Conservation (phyloP, 2,888 invertebrate species). For the Cataglyphis livida region DNA sequence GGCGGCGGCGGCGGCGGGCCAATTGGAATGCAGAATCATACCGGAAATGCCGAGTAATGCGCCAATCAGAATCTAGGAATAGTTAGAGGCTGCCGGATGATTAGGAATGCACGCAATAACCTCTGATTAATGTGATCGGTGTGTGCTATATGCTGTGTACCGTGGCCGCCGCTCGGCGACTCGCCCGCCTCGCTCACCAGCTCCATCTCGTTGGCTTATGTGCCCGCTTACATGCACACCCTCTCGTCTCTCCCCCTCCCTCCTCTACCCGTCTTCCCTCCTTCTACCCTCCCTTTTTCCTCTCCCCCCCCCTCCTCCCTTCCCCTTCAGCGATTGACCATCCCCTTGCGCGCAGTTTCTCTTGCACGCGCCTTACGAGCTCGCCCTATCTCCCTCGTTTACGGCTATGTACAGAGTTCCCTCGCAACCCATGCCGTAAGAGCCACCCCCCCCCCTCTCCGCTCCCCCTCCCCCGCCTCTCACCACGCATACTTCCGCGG, state of each 20-base stretch:
- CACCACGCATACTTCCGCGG: slow-evolving; percentile 52
- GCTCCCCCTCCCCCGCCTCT: background rate
- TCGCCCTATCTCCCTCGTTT: slow-evolving; percentile 40
- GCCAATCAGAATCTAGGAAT: slow-evolving; percentile 86
- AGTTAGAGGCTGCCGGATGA: slow-evolving; percentile 84
- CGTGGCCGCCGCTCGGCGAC: slow-evolving; percentile 66
- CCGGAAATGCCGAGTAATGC: slow-evolving; percentile 86
- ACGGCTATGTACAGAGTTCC: slow-evolving; percentile 57
- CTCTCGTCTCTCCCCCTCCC: slow-evolving; percentile 56
- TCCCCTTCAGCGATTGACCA: slow-evolving; percentile 33
- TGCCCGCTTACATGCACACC: slow-evolving; percentile 75
- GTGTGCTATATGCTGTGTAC: slow-evolving; percentile 79
- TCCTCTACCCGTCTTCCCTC: slow-evolving; percentile 25
- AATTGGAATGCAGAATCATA: slow-evolving; percentile 85
- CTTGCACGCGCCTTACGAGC: slow-evolving; percentile 71
- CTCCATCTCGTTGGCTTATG: slow-evolving; percentile 81
- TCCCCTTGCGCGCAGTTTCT: slow-evolving; percentile 50
- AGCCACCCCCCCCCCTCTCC: background rate
- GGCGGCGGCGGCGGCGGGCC: slow-evolving; percentile 76
- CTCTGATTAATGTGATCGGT: slow-evolving; percentile 86
- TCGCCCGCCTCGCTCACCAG: slow-evolving; percentile 53
- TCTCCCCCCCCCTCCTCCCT: background rate
- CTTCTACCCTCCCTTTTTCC: background rate
- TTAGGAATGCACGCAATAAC: slow-evolving; percentile 86
- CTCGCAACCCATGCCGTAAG: slow-evolving; percentile 47